A percentile compares a stretch with the other conserved stretches of the same genome.
Evolutionary conservation across 1,140 invertebrate genomes (phyloP).

Genomic region (Drosophila obscura): DNA sequence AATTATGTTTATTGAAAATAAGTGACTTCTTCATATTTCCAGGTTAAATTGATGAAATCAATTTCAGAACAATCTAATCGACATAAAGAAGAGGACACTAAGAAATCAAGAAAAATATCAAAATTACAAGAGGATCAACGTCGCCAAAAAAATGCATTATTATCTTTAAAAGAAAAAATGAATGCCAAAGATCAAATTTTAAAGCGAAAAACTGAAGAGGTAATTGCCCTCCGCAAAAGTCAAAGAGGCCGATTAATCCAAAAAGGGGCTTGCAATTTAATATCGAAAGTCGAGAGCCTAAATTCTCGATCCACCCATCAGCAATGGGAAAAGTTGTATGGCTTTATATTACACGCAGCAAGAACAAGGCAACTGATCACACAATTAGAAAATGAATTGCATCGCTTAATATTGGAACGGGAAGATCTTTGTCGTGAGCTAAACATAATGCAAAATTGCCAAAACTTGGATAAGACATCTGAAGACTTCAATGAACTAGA

Average conservation of each 20-base stretch:
- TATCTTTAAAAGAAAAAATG: slow-evolving; percentile 94
- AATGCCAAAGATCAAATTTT: slow-evolving; percentile 95
- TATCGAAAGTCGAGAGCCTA: slow-evolving; percentile 7
- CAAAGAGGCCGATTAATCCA: slow-evolving; percentile 89
- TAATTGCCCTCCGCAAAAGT: slow-evolving; percentile 91
- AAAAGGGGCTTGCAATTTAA: slow-evolving; percentile 85
- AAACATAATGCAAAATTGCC: slow-evolving; percentile 84
- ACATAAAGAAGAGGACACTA: slow-evolving; percentile 90
- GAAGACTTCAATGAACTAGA: slow-evolving; percentile 93
- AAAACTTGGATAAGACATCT: slow-evolving; percentile 39
- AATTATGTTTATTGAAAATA: not conserved
- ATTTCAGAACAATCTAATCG: slow-evolving; percentile 95
- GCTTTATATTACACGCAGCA: slow-evolving; percentile 90
- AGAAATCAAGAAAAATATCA: slow-evolving; percentile 91
- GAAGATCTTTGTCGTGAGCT: slow-evolving; percentile 87
- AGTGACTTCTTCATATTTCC: slow-evolving; percentile 33
- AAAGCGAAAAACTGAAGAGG: slow-evolving; percentile 97
- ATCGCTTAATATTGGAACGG: slow-evolving; percentile 88
- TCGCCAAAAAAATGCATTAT: slow-evolving; percentile 94
- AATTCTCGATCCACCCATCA: slow-evolving; percentile 70
- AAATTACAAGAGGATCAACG: slow-evolving; percentile 94
- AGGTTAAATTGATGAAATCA: slow-evolving; percentile 96
- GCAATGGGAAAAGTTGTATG: slow-evolving; percentile 90
- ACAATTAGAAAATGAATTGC: slow-evolving; percentile 94
- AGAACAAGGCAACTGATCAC: slow-evolving; percentile 91